Evolutionary conservation across 2,888 invertebrate species (phyloP).

Genomic region (Teleogryllus oceanicus): DNA sequence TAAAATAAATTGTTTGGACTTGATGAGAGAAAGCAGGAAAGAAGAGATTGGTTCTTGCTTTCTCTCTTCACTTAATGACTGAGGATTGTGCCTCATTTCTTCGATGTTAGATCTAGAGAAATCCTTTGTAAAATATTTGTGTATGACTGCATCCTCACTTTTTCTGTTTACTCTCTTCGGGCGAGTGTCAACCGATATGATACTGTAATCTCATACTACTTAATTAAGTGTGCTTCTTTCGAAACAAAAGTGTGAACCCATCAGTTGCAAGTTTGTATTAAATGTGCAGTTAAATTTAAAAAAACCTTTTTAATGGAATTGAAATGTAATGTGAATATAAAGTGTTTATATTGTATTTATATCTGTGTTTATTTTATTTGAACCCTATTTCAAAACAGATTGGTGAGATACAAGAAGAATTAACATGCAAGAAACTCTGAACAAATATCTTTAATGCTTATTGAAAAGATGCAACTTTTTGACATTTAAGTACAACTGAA

Average conservation of each 20-base stretch:
- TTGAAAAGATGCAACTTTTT: too few species aligned
- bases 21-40: background rate
- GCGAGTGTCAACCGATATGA: constrained; percentile 23
- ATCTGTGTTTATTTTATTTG: constrained; percentile 28
- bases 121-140: too few species aligned
- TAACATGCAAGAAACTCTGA: too few species aligned
- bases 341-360: constrained; percentile 38
- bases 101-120: too few species aligned
- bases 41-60: too few species aligned
- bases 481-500: too few species aligned
- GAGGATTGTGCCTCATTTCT: too few species aligned
- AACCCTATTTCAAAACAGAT: background rate
- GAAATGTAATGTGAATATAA: constrained; percentile 38
- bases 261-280: constrained; percentile 37
- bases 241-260: constrained; percentile 30
- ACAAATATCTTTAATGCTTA: too few species aligned
- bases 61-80: too few species aligned
- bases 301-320: constrained; percentile 37
- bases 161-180: background rate
- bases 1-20: background rate
- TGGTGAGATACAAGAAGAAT: too few species aligned
- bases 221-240: constrained; percentile 31
- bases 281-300: constrained; percentile 37
- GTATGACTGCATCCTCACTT: too few species aligned
- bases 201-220: constrained; percentile 21